Conservation (phyloP, 2,888 invertebrate genomes). For the Melitaea athalia region DNA sequence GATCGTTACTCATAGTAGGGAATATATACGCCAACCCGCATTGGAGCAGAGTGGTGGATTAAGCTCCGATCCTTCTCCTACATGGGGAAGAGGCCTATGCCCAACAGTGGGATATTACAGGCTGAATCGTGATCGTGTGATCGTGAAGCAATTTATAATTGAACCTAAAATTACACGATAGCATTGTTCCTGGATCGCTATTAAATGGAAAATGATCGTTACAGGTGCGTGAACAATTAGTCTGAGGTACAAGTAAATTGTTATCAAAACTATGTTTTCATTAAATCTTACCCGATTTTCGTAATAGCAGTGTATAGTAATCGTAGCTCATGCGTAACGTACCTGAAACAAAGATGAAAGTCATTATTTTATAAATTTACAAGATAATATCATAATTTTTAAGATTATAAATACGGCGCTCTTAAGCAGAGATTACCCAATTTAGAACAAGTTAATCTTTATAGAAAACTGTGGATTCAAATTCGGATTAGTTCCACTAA, state of each 20-base stretch:
- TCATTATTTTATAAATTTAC: conserved; percentile 54
- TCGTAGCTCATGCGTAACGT: conserved; percentile 49
- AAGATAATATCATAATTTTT: conserved; percentile 46
- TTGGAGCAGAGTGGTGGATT: too few relatives aligned
- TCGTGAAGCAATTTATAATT: not conserved
- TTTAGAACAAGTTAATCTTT: too few relatives aligned
- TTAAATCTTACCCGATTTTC: conserved; percentile 48
- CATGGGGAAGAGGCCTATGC: too few relatives aligned
- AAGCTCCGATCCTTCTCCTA: too few relatives aligned
- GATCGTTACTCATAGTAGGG: too few relatives aligned
- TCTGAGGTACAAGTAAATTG: not conserved
- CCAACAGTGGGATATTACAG: too few relatives aligned
- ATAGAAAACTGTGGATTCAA: too few relatives aligned
- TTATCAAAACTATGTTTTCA: conserved; percentile 20
- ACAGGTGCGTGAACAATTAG: not conserved
- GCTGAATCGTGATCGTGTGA: too few relatives aligned
- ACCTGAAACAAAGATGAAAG: conserved; percentile 75
- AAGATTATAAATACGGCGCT: conserved; percentile 16
- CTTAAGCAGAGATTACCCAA: not conserved
- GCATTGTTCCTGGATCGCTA: not conserved
- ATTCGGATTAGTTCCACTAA: too few relatives aligned
- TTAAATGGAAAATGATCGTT: not conserved
- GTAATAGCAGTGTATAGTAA: conserved; percentile 39
- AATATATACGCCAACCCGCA: too few relatives aligned
- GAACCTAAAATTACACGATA: not conserved